Base-by-base conservation (phyloP, 2,113 vertebrate species). In the Nematolebias whitei region DNA sequence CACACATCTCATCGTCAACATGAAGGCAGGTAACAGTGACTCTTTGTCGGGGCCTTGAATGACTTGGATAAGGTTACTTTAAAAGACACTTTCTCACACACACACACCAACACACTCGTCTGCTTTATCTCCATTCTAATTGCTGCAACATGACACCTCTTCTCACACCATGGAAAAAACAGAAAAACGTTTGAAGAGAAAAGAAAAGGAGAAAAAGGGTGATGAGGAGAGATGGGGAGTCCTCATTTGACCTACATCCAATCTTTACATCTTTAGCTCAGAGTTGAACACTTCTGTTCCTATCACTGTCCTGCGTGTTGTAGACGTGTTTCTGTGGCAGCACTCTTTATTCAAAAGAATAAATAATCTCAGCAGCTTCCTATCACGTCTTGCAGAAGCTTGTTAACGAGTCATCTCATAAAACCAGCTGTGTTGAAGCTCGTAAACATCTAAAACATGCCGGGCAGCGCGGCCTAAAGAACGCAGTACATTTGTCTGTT, bases 31-130 rank as follows among this genome's bases (percentile, higher is more conserved):
- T 72, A 80, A 84, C 82, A 89, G 63, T 79, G 61, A 77, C 57
- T 79, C 83, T 90, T 91, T 91, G 85, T 89, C 67, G 55, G 32
- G n/a, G 26, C 55, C 66, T 78, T 89, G 83, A 86, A 87, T 85
- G 71, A 85, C 83, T 82, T 68, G 75, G 83, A 80, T 89, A 81
- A 79, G 67, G 82, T 88, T 91, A 87, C 88, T 54, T 72, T 71
- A 62, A 84, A 77, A 83, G 61, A 50, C 72, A 57, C 58, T 43
- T 26, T 38, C 74, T 44, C 14, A 39, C 53, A 35, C 57, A 41
- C 39, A 63, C 59, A 63, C 24, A 58, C 35, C 64, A 63, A 74
- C 57, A 64, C 55, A 56, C 67, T 59, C 23, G 18, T 55, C 72
- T 29, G 22, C 61, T 57, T 70, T 87, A 63, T 75, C 67, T 44